Conservation (phyloP, 1,140 invertebrate species). For the Brachionus plicatilis region DNA sequence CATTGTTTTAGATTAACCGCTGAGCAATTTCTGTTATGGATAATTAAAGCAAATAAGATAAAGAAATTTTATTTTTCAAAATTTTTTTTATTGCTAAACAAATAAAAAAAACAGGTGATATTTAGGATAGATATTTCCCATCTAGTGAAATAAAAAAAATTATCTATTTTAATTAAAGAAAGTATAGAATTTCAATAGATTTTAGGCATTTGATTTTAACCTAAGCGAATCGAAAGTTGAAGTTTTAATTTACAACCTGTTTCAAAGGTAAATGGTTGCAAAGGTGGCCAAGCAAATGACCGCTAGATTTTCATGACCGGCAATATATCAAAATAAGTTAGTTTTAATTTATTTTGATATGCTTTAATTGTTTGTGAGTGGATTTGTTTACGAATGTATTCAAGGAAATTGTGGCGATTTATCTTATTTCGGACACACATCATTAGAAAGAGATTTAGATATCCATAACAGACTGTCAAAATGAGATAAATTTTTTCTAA, state of each 20-base stretch:
- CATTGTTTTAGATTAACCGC: background rate
- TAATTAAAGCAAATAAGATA: background rate
- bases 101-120: background rate
- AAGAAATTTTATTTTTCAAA: background rate
- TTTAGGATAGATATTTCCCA: background rate
- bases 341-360: conserved; percentile 20
- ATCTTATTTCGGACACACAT: conserved; percentile 21
- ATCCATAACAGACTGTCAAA: background rate
- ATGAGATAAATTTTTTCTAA: background rate
- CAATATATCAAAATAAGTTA: background rate
- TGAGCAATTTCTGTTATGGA: background rate
- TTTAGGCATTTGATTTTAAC: background rate
- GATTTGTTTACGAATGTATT: conserved; percentile 2
- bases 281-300: background rate
- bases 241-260: background rate
- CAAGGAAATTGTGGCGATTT: conserved; percentile 8
- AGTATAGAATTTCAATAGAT: background rate
- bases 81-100: background rate
- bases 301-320: background rate
- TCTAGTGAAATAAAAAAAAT: background rate
- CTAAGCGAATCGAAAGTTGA: background rate
- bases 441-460: background rate
- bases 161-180: background rate
- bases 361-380: background rate
- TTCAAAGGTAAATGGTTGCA: background rate